Base-by-base conservation (phyloP, 2,797 vertebrate species). In the Pseudochaenichthys georgianus region DNA sequence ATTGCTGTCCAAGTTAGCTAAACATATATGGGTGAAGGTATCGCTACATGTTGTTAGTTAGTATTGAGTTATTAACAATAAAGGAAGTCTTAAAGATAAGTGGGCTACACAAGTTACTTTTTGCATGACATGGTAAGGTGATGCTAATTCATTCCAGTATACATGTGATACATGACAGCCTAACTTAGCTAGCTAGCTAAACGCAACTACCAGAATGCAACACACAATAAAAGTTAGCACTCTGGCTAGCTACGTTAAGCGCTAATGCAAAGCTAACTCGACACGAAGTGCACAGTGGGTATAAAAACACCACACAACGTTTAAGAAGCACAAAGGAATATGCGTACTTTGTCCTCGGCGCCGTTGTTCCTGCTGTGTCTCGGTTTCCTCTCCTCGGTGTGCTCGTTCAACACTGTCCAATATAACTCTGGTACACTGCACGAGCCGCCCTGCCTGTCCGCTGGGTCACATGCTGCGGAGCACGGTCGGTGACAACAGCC, bases 341-440 rank as follows among this genome's bases (percentile, higher is more conserved):
- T 3, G 16, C 80, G 0, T 78, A 83, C 82, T 51, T 83, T 23
- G 41, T 50, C 16, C 9, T 23, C 10, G 11, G 38, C 1, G 52
- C 12, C 19, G 50, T 13, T 77, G 17, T 21, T 28, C 28, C 16
- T 48, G 21, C 13, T 21, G 21, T 6, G 21, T 58, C 52, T 69
- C 16, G 13, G 34, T 48, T 64, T 41, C 0, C 45, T 9, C 3
- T 34, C 28, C 34, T 47, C 38, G 13, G 45, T 69, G 41, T 63
- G 53, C 31, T 54, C 15, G 12, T 2, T 2, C 66, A 45, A 67
- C 72, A 78, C 15, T 55, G 54, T 4, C 17, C 17, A 28, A 79
- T 58, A 62, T 80, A 78, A 83, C 73, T 71, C 80, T 1, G 90
- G 88, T 91, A 71, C 86, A 2, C 67, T 80, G 83, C 94, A 95